Evolutionary conservation across 1,140 invertebrate genomes (phyloP), one percentile per base, ranked within the genome.

Genomic region (Drosophila asahinai): DNA sequence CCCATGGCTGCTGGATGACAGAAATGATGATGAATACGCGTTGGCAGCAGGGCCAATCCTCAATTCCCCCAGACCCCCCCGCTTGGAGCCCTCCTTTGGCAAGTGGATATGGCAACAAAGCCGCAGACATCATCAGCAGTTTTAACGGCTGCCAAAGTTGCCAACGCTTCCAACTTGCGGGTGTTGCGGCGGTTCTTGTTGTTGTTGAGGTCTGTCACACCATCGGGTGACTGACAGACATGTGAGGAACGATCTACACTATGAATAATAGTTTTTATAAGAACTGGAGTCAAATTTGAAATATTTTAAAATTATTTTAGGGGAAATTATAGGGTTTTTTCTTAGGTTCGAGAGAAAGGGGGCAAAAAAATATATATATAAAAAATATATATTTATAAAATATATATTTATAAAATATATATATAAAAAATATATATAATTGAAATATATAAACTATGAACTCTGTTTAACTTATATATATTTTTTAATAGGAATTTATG

Each of bases 81-180:
- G 33, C 33, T 4, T 17, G 17, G 5, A 25, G 25, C 14, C 15
- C 15, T 33, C 9, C 4, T 27, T 25, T 17, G n/a, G 19, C 30
- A 27, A 38, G 68, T 71, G 67, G 49, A 71, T 71, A 52, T 73
- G 68, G 70, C 71, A 52, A 74, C 71, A 73, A 73, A 74, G 71
- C 71, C 71, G 71, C 71, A 74, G 71, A 74, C 71, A 74, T 73
- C 71, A 73, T 74, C 71, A 61, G 71, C 71, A 74, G 68, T 74
- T 74, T 74, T 74, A 74, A 74, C 71, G 71, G 71, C 68, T 74
- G 71, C 71, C 71, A 74, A 73, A 74, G 68, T 74, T 74, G 71
- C 67, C 67, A 74, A 52, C 71, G 71, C 71, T 74, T 61, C 47
- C 71, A 73, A 52, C 43, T 72, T 72, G 70, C 70, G 70, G 70